Evolutionary conservation across 2,797 vertebrate species (phyloP).

Genomic region (Rhinella marina): DNA sequence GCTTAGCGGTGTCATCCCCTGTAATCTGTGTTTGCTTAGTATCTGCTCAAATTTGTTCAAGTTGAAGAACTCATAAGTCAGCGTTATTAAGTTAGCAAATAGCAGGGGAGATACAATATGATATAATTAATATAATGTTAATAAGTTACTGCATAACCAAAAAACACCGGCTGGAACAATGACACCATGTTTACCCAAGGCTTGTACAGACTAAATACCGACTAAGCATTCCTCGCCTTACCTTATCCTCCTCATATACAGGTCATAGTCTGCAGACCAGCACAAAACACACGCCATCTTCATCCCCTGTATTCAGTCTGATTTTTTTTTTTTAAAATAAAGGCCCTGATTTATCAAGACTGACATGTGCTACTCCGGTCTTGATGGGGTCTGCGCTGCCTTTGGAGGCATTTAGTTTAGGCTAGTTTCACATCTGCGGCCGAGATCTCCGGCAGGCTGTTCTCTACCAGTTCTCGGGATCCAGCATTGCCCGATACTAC

Average conservation of each 20-base stretch:
- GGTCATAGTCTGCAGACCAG: neutral
- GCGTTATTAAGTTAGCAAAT: neutral
- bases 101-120: neutral
- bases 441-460: too few species aligned
- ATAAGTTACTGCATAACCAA: neutral
- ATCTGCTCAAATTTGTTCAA: neutral
- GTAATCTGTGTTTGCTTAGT: neutral
- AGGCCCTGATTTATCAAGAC: too few species aligned
- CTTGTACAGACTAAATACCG: slow-evolving; percentile 4
- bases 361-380: too few species aligned
- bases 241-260: neutral
- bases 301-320: neutral
- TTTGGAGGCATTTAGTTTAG: too few species aligned
- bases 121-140: neutral
- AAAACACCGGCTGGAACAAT: neutral
- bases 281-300: neutral
- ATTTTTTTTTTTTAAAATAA: neutral
- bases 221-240: neutral
- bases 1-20: slow-evolving; percentile 1
- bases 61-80: neutral
- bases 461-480: too few species aligned
- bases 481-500: too few species aligned
- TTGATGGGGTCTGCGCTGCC: too few species aligned
- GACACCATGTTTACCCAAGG: neutral
- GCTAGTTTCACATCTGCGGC: too few species aligned